Evolutionary conservation across 2,888 invertebrate genomes (phyloP), one percentile per base, ranked within the genome.

Genomic region (Germaria angustata): DNA sequence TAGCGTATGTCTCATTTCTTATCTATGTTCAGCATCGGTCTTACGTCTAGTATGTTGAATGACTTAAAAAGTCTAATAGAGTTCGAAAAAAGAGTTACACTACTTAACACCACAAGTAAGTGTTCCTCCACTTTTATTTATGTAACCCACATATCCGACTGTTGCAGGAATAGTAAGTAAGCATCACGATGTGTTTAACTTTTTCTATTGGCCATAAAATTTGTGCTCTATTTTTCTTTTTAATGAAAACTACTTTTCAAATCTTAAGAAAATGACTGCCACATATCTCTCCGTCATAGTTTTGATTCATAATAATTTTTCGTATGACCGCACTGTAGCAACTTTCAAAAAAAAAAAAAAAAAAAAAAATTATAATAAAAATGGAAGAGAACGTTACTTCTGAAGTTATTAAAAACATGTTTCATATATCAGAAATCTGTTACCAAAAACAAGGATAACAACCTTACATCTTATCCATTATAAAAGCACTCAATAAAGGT

Each of bases 181-280:
- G n/a, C n/a, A n/a, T n/a, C n/a, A n/a, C n/a, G n/a, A n/a, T 2
- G 1, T 63, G 20, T 44, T 41, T 59, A 24, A 13, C 24, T 32
- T 77, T 77, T 77, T 53, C 77, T 77, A 77, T 11, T 69, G 53
- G 44, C 36, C 77, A 63, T 61, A 15, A 53, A 51, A 28, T 24
- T 6, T 51, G 15, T 69, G 17, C 53, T 15, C 24, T 53, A 44
- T 57, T 57, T 39, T 36, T 39, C 22, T 63, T 36, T 72, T 34
- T 41, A 44, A 32, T 65, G 20, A 66, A 79, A 79, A 79, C 49
- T 79, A 59, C 66, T 57, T 79, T 73, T 36, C 41, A 73, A 66
- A 65, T 65, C 79, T 79, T 79, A 59, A 72, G 39, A 79, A 80
- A 73, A 80, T 80, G 66, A 59, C 79, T 61, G 66, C 79, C 51